These are phyloP conservation scores for Drosophila tsacasi DNA, from an alignment of 1,140 invertebrate species.

Conservation along the genomic window DNA sequence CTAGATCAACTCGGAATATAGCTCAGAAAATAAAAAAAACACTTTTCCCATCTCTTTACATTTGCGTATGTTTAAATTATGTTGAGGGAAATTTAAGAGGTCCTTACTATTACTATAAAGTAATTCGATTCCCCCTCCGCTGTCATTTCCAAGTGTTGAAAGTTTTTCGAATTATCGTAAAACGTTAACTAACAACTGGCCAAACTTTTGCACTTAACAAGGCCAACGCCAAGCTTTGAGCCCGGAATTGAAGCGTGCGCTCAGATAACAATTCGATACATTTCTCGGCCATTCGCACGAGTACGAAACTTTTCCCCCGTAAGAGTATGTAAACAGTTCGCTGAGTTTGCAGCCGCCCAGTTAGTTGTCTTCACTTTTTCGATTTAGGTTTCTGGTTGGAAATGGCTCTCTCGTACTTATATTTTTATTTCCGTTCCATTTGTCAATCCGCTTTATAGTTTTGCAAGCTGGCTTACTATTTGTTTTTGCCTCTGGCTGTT, in stretches of 20 bases:
- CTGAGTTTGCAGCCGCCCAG: conserved; percentile 46
- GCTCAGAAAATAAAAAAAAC: too few species aligned
- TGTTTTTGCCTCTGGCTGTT: conserved; percentile 29
- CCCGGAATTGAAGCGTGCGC: conserved; percentile 12
- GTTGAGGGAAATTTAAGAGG: neutral
- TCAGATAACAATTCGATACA: conserved; percentile 38
- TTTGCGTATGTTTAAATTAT: conserved; percentile 1
- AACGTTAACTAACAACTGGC: conserved; percentile 56
- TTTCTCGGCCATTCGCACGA: conserved; percentile 24
- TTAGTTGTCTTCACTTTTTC: conserved; percentile 47
- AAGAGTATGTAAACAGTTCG: conserved; percentile 59
- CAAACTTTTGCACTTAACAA: conserved; percentile 44
- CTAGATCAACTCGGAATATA: too few species aligned
- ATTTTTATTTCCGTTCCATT: conserved; percentile 74
- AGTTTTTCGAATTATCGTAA: conserved; percentile 51
- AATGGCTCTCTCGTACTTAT: conserved; percentile 29
- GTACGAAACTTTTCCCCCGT: conserved; percentile 36
- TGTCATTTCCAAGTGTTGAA: neutral
- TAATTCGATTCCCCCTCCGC: conserved; percentile 8
- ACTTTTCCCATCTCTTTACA: neutral
- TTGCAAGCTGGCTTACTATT: conserved; percentile 31
- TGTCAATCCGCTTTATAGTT: conserved; percentile 68
- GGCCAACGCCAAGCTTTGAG: conserved; percentile 15
- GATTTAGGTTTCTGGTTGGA: neutral
- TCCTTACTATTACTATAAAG: conserved; percentile 10